Base-by-base conservation (phyloP, 2,113 vertebrate genomes). In the Mesocricetus auratus region DNA sequence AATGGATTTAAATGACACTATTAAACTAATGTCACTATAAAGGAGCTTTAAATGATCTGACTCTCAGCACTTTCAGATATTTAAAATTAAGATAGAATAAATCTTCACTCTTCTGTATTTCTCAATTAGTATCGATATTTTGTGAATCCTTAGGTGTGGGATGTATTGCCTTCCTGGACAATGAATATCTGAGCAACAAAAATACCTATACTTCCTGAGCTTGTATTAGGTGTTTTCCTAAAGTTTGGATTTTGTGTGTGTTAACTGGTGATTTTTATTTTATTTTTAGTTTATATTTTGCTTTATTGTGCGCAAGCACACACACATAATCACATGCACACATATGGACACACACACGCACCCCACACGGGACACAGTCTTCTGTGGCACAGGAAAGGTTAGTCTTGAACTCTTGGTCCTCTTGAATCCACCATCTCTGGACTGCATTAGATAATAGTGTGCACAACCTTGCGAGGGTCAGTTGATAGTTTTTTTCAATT, bases 1-100 rank as follows among this genome's bases (percentile, higher is more conserved):
- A 98, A 82, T 75, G 90, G 95, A 98, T 83, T 96, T 91, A 95
- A 98, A 97, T 97, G 97, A 96, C 50, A 82, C 10, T 75, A 92
- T 98, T 91, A 97, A 93, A 98, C 93, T 89, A 68, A 94, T 97
- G 91, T 97, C 96, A 66, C 64, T 90, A 89, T 64, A n/a, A 66
- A 97, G 87, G 71, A 66, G 93, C 95, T 94, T 77, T 13, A 95
- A 97, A 96, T 95, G 91, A 33, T 93, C 60, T 96, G 42, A 74
- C 29, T 96, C 74, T 93, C 89, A 88, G 4, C 93, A 0, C 26
- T 74, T 16, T 0, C 79, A 97, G 96, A 56, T 88, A n/a, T 50
- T 93, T 95, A 85, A 92, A 97, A 96, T 98, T 95, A 69, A 97
- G 62, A 94, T 90, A n/a, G 26, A 83, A 95, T 92, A 62, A 92